Percentiles rank a stretch among this genome's conserved stretches.
Evolutionary conservation across 2,797 vertebrate genomes (phyloP).

Genomic region (Melanotaenia nigrans): DNA sequence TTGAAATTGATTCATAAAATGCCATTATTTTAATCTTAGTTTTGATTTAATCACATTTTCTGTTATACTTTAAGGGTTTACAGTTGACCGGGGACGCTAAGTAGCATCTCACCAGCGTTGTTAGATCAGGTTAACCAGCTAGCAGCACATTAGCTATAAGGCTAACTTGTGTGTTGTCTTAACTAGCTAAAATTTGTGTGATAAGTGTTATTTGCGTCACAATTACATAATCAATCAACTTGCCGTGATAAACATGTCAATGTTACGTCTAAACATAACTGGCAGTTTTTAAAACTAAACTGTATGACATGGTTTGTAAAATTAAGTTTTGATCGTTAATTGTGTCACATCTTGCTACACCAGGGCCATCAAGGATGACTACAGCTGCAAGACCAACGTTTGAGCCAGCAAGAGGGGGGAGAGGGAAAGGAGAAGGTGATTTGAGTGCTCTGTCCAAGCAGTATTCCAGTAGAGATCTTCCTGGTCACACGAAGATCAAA

Average conservation of each 20-base stretch:
- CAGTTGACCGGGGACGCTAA: fast-evolving
- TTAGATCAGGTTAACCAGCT: constrained; percentile 27
- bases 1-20: not conserved
- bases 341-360: not conserved
- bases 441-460: constrained; percentile 96
- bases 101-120: not conserved
- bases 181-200: not conserved
- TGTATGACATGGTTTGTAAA: not conserved
- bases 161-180: constrained; percentile 24
- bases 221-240: not conserved
- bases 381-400: constrained; percentile 97
- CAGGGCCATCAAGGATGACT: constrained; percentile 85
- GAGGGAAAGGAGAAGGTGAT: constrained; percentile 97
- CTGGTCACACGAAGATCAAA: constrained; percentile 97
- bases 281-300: too few species aligned
- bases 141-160: constrained; percentile 34
- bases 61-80: not conserved
- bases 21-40: fast-evolving
- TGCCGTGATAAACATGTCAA: too few species aligned
- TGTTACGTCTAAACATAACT: too few species aligned
- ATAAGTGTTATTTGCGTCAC: fast-evolving
- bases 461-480: constrained; percentile 95
- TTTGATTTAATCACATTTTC: not conserved
- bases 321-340: too few species aligned
- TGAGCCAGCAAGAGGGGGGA: constrained; percentile 95